phyloP scores from a whole-genome alignment of 2,797 vertebrate genomes.

The Pristis pectinata region DNA sequence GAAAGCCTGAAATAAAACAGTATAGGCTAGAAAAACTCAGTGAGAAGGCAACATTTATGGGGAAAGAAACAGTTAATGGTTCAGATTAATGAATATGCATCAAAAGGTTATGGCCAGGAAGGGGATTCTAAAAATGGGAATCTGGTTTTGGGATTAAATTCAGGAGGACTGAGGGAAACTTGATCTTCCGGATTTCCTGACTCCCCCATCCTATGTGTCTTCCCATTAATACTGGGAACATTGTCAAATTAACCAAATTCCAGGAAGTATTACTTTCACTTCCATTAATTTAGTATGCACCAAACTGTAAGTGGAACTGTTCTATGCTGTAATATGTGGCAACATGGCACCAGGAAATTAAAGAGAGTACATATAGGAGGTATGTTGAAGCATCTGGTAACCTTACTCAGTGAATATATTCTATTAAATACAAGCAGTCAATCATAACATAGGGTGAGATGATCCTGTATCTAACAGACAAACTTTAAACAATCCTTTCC shows the following conservation, averaged over 20 bases:
- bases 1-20: too few species aligned
- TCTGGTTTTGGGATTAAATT: background rate
- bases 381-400: background rate
- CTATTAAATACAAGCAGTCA: background rate
- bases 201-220: background rate
- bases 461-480: background rate
- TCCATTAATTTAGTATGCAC: background rate
- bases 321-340: background rate
- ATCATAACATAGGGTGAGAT: background rate
- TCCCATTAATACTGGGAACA: too few species aligned
- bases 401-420: background rate
- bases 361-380: background rate
- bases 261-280: background rate
- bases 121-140: background rate
- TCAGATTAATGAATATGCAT: too few species aligned
- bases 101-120: too few species aligned
- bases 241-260: background rate
- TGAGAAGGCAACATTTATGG: too few species aligned
- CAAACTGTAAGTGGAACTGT: background rate
- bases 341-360: background rate
- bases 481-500: slow-evolving; percentile 45
- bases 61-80: too few species aligned
- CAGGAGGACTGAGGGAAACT: too few species aligned
- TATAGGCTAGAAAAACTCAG: too few species aligned
- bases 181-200: background rate